Conservation (phyloP, 2,797 vertebrate species). For the Cuniculus paca region DNA sequence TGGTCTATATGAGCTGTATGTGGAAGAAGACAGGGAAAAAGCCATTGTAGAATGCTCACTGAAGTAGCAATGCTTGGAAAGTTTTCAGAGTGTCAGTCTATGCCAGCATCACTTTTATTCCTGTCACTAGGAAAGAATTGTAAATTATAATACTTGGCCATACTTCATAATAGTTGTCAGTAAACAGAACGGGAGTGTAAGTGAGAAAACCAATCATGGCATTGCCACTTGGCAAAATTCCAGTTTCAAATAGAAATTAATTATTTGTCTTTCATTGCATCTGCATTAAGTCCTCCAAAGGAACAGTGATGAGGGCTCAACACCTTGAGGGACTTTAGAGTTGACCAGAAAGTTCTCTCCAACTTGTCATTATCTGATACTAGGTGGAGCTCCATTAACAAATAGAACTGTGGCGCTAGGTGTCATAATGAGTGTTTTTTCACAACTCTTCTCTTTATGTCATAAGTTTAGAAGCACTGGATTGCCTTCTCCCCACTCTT, state of each 20-base stretch:
- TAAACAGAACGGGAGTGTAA: not conserved
- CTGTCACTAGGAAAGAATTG: slow-evolving; percentile 8
- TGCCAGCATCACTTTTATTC: slow-evolving; percentile 55
- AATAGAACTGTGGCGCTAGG: not conserved
- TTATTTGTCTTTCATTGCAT: not conserved
- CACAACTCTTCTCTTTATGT: not conserved
- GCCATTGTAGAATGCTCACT: slow-evolving; percentile 25
- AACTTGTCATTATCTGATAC: not conserved
- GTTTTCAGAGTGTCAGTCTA: slow-evolving; percentile 57
- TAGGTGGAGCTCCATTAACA: not conserved
- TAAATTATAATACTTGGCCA: not conserved
- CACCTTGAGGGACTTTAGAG: not conserved
- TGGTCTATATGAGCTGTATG: slow-evolving; percentile 22
- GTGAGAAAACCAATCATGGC: not conserved
- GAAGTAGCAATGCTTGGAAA: slow-evolving; percentile 26
- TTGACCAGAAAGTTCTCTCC: not conserved
- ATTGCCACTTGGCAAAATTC: not conserved
- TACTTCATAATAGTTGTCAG: not conserved
- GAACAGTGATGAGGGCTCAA: not conserved
- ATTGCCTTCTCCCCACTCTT: not conserved
- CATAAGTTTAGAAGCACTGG: slow-evolving; percentile 37
- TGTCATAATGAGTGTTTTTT: not conserved
- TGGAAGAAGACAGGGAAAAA: slow-evolving; percentile 48
- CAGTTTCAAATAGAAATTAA: slow-evolving; percentile 10
- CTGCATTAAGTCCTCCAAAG: not conserved